Evolutionary conservation across 1,140 invertebrate species (phyloP).

Genomic region (Drosophila carrolli): DNA sequence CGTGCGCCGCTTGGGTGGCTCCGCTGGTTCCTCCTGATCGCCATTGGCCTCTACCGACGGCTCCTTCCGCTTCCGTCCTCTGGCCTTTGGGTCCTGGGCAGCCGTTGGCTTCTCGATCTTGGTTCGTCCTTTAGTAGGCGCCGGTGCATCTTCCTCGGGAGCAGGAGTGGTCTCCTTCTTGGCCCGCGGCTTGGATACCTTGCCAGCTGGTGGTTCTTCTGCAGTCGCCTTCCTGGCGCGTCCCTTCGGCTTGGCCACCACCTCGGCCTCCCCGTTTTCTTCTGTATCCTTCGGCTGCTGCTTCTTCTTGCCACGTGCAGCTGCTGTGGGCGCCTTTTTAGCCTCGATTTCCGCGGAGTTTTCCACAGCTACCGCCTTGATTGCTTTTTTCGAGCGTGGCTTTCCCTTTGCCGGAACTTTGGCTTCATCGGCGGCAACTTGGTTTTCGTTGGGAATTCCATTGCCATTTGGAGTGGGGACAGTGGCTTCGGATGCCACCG

Average conservation of each 20-base stretch:
- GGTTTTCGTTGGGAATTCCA: conserved; percentile 12
- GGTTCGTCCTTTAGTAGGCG: conserved; percentile 2
- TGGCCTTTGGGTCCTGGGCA: conserved; percentile 56
- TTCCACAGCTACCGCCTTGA: conserved; percentile 11
- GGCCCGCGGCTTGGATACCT: conserved; percentile 17
- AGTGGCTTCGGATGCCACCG: conserved; percentile 1
- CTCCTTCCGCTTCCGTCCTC: conserved; percentile 63
- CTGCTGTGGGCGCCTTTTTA: conserved; percentile 10
- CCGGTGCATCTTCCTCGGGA: conserved; percentile 33
- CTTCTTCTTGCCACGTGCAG: conserved; percentile 52
- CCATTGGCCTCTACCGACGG: background rate
- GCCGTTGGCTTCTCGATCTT: conserved; percentile 21
- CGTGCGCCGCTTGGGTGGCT: conserved; percentile 22
- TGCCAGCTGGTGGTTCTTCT: conserved; percentile 34
- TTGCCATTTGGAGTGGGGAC: conserved; percentile 51
- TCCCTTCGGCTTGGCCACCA: conserved; percentile 43
- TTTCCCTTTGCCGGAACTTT: conserved; percentile 43
- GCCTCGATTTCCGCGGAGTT: conserved; percentile 12
- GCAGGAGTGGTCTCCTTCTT: conserved; percentile 36
- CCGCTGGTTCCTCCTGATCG: background rate
- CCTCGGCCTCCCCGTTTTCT: conserved; percentile 5
- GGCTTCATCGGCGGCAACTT: background rate
- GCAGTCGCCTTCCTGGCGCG: conserved; percentile 48
- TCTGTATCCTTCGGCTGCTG: conserved; percentile 8
- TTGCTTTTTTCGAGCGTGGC: conserved; percentile 41